Percentiles rank a stretch among this genome's conserved stretches.
Conservation (phyloP, 92 coral and sea anemone species). For the Siderastrea radians region DNA sequence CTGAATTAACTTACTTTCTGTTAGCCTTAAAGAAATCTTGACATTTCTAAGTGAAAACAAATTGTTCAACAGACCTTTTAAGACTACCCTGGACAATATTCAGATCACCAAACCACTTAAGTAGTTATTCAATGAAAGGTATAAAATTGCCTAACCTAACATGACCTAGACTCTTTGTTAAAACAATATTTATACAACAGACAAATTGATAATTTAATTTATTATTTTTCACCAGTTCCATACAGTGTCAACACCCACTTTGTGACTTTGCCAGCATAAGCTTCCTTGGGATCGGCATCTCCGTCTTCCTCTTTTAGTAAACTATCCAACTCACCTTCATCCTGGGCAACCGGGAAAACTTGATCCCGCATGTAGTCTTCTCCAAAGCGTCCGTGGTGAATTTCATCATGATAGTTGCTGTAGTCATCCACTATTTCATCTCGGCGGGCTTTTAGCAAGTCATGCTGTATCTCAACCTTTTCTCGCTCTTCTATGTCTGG, state of each 20-base stretch:
- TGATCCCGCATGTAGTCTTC: constrained; percentile 98
- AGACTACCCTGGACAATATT: too few relatives aligned
- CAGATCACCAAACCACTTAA: too few relatives aligned
- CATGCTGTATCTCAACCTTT: constrained; percentile 77
- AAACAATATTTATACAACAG: constrained; percentile 7
- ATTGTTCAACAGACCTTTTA: too few relatives aligned
- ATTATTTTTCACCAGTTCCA: constrained; percentile 78
- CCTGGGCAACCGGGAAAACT: constrained; percentile 81
- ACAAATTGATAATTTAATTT: neutral
- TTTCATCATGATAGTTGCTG: constrained; percentile 88
- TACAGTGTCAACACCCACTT: constrained; percentile 77
- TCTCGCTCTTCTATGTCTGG: constrained; percentile 93
- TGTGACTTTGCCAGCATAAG: constrained; percentile 75
- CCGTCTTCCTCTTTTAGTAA: constrained; percentile 65
- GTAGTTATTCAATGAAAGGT: neutral
- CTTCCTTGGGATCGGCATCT: constrained; percentile 37
- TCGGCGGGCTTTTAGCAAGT: constrained; percentile 82
- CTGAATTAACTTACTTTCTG: too few relatives aligned
- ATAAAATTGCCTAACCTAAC: neutral
- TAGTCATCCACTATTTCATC: constrained; percentile 86
- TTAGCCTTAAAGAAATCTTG: too few relatives aligned
- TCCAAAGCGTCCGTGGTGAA: constrained; percentile 95
- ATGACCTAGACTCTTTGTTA: neutral
- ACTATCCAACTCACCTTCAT: constrained; percentile 68
- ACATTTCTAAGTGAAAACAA: too few relatives aligned